Evolutionary conservation across 2,797 vertebrate species (phyloP), one percentile per base, ranked within the genome.

Genomic region (Eulemur albifrons): DNA sequence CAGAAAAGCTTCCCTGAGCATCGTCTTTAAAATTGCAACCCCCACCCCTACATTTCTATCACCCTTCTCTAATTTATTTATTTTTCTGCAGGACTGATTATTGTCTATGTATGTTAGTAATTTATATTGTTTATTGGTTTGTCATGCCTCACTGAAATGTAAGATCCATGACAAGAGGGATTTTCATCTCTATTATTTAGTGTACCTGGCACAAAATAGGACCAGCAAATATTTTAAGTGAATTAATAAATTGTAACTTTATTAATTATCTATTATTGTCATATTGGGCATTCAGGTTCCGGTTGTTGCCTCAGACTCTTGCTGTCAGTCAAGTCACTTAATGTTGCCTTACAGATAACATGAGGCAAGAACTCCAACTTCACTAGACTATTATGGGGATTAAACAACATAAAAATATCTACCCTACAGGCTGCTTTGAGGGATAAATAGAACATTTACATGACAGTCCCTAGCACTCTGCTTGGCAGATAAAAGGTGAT

Each of bases 401-500:
- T 88, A 92, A 83, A 67, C 25, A 80, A 45, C 40, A 90, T 45
- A 91, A 79, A 96, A 88, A 45, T 88, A 59, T 95, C 23, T 35
- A 54, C 13, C 17, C 69, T 72, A 32, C 0, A 81, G 45, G 7
- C 18, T 76, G 7, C 21, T 92, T 23, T 65, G 38, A 94, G 54
- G 35, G 69, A 76, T 83, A 83, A 91, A 79, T n/a, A 79, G 4
- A 96, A 73, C 54, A 85, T 92, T 94, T 81, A 77, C 65, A 57
- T 82, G 48, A 65, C 81, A 89, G 65, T 80, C 86, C 52, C 70
- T 63, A 95, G 43, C 8, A 76, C 17, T 77, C 6, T 54, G 5
- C 69, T 77, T 63, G 23, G 15, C 52, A 95, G 76, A 93, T 85
- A 77, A 96, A 94, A 94, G 32, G 40, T 96, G 81, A 82, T 81